Conservation (phyloP, 2,113 vertebrate genomes). For the Elephantulus edwardii region DNA sequence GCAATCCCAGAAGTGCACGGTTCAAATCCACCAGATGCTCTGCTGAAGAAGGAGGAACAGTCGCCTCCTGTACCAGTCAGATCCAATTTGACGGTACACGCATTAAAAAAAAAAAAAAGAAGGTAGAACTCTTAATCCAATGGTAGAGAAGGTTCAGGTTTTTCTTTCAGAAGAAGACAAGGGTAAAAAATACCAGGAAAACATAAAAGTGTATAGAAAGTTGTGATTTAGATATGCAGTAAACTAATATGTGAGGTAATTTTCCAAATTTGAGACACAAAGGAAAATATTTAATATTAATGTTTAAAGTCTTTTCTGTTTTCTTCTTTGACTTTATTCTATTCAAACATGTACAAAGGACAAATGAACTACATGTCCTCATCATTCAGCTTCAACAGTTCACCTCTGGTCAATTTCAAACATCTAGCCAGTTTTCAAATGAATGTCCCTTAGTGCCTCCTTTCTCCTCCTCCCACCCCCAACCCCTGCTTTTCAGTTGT, state of each 20-base stretch:
- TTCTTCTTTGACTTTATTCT: constrained; percentile 15
- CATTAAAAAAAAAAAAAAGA: constrained; percentile 27
- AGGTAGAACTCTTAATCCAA: constrained; percentile 32
- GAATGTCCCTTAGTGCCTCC: background rate
- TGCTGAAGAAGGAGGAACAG: no score
- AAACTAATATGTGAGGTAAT: constrained; percentile 1
- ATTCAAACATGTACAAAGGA: background rate
- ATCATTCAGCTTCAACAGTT: background rate
- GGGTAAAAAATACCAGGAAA: constrained; percentile 47
- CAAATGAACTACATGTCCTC: background rate
- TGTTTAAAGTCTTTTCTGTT: background rate
- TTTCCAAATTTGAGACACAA: background rate
- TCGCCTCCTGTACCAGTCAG: no score
- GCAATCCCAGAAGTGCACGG: no score
- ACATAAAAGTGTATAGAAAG: constrained; percentile 10
- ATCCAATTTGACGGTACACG: no score
- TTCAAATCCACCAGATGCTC: no score
- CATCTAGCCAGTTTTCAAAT: constrained; percentile 5
- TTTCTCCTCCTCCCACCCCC: background rate
- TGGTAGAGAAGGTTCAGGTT: background rate
- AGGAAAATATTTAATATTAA: constrained; percentile 33
- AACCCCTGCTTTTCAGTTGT: background rate
- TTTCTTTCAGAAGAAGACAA: background rate
- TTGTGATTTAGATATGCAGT: constrained; percentile 7
- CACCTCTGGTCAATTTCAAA: background rate